Conservation (phyloP, 2,113 vertebrate genomes). For the Cygnus buccinator region DNA sequence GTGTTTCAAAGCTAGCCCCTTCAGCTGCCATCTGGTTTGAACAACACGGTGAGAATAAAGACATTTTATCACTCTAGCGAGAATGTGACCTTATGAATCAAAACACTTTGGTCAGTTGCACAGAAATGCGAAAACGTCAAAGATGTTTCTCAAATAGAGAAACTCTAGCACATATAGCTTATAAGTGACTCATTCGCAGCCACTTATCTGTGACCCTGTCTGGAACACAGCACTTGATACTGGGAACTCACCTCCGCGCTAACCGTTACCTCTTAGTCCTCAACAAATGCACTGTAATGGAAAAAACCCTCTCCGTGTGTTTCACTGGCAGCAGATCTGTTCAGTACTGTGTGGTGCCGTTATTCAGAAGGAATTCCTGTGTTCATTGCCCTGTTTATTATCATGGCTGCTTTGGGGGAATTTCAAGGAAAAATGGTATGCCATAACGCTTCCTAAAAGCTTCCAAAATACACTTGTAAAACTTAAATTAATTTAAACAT, state of each 20-base stretch:
- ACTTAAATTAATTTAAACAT: neutral
- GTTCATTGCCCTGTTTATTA: neutral
- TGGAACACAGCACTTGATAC: neutral
- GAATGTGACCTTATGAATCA: neutral
- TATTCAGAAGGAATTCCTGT: neutral
- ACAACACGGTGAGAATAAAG: neutral
- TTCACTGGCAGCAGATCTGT: neutral
- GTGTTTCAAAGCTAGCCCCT: neutral
- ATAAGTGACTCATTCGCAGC: neutral
- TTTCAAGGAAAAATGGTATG: neutral
- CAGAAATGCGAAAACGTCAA: neutral
- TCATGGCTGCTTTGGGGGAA: neutral
- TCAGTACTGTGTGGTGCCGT: fast-evolving
- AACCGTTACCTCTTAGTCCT: fast-evolving
- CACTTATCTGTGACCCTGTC: neutral
- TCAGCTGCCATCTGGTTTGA: neutral
- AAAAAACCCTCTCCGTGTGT: neutral
- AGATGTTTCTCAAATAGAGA: neutral
- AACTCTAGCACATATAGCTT: neutral
- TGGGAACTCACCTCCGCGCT: neutral
- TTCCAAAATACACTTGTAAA: neutral
- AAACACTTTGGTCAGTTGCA: neutral
- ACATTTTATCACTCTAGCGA: neutral
- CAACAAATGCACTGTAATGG: neutral
- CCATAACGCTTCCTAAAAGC: neutral